Base-by-base conservation (phyloP, 2,797 vertebrate genomes). In the Dendrocincla tyrannina region DNA sequence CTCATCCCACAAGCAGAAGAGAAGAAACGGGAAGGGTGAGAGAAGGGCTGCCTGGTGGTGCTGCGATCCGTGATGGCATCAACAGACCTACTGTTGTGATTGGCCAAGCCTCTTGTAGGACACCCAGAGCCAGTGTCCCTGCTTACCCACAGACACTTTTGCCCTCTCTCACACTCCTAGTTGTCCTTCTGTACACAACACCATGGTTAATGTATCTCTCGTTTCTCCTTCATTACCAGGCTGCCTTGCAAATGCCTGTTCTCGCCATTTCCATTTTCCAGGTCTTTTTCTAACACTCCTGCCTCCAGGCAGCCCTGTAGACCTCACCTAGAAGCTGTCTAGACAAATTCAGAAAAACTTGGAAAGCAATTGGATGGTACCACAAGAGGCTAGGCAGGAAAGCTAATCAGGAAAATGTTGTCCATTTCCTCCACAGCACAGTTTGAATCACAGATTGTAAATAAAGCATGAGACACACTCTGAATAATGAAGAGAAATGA, bases 341-440 rank as follows among this genome's bases (percentile, higher is more conserved):
- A 96, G 94, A 91, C 80, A 74, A 91, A 94, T 85, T 56, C 59
- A 70, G 67, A 88, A 93, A 59, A 79, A 86, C 77, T 85, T 76
- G 85, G 83, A 87, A 88, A 95, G 88, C 27, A 30, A 79, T 88
- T 74, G 63, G 39, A 70, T 73, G 73, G 24, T 69, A 76, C 63
- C 76, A 79, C 59, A 76, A 75, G 78, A 88, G 49, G 76, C 76
- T 81, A 91, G 59, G 41, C 73, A 88, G 88, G 60, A 93, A 94
- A 91, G 85, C 60, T 88, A 93, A 96, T 94, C 69, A 90, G 92
- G 82, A 95, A 96, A 94, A 91, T 93, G 93, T 66, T 11, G 11
- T 75, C 95, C 85, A 41, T 93, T 96, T 92, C 89, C 80, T 96
- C 67, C 69, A 15, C 56, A 84, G 92, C 83, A 73, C 68, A 53